Evolutionary conservation across 2,888 invertebrate genomes (phyloP), one percentile per base, ranked within the genome.

Genomic region (Plebejus anna): DNA sequence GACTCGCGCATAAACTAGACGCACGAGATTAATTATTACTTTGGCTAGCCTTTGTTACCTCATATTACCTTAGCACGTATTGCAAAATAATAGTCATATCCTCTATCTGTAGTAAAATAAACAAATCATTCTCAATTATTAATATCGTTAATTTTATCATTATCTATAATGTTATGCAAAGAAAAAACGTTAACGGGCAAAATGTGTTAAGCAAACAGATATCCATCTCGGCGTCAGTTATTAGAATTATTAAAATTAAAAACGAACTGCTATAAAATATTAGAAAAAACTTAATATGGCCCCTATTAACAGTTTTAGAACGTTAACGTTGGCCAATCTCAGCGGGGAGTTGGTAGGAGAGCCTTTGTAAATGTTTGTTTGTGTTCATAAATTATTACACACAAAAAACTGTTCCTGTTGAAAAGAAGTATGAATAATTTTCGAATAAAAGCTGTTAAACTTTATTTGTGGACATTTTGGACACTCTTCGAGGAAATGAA

Each of bases 291-390:
- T 75, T 75, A 61, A 76, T 77, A 80, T 80, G 81, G 83, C 78
- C 78, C 78, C 82, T 81, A 84, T 86, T 86, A 86, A 87, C 84
- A 86, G 81, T 81, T 79, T 84, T 86, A 86, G 85, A 87, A 85
- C 85, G 86, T 85, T 81, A 83, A 82, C 80, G 82, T 85, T 84
- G 83, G 86, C 83, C 80, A 80, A 80, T 81, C 90, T 78, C 90
- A 75, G 82, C 88, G 83, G 91, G 91, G 84, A 82, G 81, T 83
- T 90, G 89, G 91, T 85, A 78, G 82, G 90, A 89, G 90, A 84
- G 22, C n/a, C 42, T 70, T 79, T 83, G 78, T 83, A 81, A 82
- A 84, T 82, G 86, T 86, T 85, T 80, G 86, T 85, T 84, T 81
- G 82, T 75, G 79, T 80, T 86, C 87, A 92, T 92, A 91, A 91